Conservation (phyloP, 2,113 vertebrate genomes). For the Onychostruthus taczanowskii region DNA sequence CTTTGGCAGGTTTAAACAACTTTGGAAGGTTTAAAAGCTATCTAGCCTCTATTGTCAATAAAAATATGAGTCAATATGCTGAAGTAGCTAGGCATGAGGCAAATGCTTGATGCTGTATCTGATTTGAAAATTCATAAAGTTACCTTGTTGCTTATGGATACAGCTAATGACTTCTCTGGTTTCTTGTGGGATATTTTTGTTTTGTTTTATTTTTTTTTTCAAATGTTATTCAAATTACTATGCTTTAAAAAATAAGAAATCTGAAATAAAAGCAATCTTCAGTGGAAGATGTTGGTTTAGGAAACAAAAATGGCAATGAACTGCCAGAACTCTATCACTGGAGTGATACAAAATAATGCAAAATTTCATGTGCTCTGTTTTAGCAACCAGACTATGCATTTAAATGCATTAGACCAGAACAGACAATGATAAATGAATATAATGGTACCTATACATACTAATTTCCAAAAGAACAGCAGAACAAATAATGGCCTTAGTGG, state of each 20-base stretch:
- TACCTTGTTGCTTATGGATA: background rate
- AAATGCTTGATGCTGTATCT: background rate
- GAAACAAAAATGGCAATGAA: background rate
- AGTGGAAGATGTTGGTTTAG: background rate
- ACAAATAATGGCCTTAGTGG: background rate
- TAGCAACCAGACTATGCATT: background rate
- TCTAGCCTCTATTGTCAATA: background rate
- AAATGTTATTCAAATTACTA: background rate
- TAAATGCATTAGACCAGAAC: background rate
- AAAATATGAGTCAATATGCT: background rate
- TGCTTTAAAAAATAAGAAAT: background rate
- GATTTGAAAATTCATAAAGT: background rate
- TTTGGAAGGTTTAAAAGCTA: background rate
- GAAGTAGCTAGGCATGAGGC: background rate
- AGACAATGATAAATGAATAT: background rate
- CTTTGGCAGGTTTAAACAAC: too few species aligned
- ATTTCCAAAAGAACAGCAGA: background rate
- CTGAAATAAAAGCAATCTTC: background rate
- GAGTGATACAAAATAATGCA: background rate
- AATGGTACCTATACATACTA: background rate
- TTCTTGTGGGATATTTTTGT: background rate
- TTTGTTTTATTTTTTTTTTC: background rate
- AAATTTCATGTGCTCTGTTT: background rate
- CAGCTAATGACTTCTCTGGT: background rate
- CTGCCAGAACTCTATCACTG: background rate